phyloP scores from a whole-genome alignment of 2,113 vertebrate species.

The Sinocyclocheilus anophthalmus region DNA sequence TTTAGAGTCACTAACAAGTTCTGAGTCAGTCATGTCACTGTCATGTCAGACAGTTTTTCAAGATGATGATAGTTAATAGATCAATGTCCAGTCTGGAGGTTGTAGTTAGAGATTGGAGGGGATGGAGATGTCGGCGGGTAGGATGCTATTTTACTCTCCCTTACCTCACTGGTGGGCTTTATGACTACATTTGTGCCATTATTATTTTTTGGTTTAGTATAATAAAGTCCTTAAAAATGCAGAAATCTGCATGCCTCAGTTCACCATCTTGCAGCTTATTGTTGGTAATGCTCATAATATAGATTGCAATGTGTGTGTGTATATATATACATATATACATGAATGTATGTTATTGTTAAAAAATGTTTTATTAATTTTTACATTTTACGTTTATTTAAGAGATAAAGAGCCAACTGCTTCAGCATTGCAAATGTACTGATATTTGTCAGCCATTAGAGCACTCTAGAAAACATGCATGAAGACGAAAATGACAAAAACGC shows the following conservation, averaged over 20 bases:
- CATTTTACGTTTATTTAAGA: too few relatives aligned
- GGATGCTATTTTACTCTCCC: background rate
- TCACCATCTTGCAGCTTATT: background rate
- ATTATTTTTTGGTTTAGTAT: too few relatives aligned
- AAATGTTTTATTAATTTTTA: too few relatives aligned
- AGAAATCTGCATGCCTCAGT: background rate
- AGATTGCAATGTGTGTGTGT: too few relatives aligned
- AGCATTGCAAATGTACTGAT: background rate
- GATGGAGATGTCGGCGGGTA: background rate
- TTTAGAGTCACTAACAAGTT: constrained; percentile 3
- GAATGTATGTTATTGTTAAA: too few relatives aligned
- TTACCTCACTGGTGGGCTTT: background rate
- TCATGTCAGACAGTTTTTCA: background rate
- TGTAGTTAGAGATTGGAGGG: background rate
- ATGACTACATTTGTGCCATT: too few relatives aligned
- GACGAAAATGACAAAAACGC: background rate
- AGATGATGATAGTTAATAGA: background rate
- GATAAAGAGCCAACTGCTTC: background rate
- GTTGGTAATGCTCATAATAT: background rate
- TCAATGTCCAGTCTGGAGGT: background rate
- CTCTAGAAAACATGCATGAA: background rate
- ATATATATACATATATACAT: too few relatives aligned
- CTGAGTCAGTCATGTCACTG: background rate
- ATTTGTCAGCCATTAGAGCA: background rate
- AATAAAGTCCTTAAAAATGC: background rate